Evolutionary conservation across 2,113 vertebrate genomes (phyloP), one percentile per base, ranked within the genome.

Genomic region (Hystrix brachyura): DNA sequence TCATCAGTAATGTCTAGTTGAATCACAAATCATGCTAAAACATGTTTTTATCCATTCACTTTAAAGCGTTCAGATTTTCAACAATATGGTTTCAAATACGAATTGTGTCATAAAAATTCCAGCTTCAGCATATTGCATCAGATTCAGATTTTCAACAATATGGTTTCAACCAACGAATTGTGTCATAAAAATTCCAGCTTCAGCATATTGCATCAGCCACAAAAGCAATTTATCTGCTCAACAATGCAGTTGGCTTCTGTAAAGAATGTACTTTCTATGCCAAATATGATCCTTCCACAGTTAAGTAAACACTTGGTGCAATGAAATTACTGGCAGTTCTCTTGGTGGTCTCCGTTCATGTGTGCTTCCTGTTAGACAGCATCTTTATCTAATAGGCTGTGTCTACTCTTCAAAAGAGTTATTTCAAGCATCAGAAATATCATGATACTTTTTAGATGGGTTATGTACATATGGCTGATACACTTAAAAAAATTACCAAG

Each of bases 401-500:
- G 94, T 55, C 96, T 97, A 79, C 71, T 97, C 96, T 98, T 97
- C 94, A 79, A 7, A 10, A 34, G 79, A 96, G 65, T 88, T 15
- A 95, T 97, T 98, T 98, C 92, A 96, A 9, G 82, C 95, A 95
- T 97, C 91, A 96, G 90, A 67, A 92, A 94, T 55, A 95, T n/a
- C 91, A 53, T 32, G 84, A 95, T 69, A 74, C 46, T 87, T 94
- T 88, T 84, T 95, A 94, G 89, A 97, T 86, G 60, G 46, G 96
- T 62, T 96, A 85, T 51, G 29, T 76, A 72, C 29, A 80, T 83
- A 43, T 38, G 91, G 43, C 2, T 23, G 3, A 84, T 92, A 55
- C 51, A 88, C 76, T 96, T 96, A 72, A 87, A 92, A 92, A 92
- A 95, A 92, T 43, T 27, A 83, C 32, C 32, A 91, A 88, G 79